phyloP scores from a whole-genome alignment of 1,140 invertebrate genomes.

The Pemphigus obesinymphae region DNA sequence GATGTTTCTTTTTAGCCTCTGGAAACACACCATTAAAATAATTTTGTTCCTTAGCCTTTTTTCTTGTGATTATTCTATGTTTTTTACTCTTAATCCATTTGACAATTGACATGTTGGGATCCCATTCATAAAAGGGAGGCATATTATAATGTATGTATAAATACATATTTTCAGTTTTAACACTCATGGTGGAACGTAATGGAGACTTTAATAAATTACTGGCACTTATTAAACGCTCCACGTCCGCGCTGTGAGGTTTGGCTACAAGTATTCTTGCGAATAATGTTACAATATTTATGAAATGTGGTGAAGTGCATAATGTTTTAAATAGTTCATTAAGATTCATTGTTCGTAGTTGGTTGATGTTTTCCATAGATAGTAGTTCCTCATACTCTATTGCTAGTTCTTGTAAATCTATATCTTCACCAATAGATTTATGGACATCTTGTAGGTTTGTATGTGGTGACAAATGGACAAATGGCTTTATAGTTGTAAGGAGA shows the following conservation, averaged over 20 bases:
- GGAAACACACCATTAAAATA: not conserved
- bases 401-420: not conserved
- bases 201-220: too few relatives aligned
- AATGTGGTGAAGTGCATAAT: too few relatives aligned
- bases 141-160: not conserved
- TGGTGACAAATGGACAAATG: too few relatives aligned
- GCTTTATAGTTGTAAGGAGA: too few relatives aligned
- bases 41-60: not conserved
- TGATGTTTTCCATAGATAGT: too few relatives aligned
- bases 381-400: too few relatives aligned
- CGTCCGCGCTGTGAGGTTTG: not conserved
- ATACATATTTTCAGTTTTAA: too few relatives aligned
- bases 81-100: not conserved
- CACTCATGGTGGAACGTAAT: too few relatives aligned
- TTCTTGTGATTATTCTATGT: not conserved
- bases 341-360: too few relatives aligned
- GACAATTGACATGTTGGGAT: not conserved
- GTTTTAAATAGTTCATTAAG: too few relatives aligned
- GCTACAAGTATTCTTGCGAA: not conserved
- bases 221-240: too few relatives aligned
- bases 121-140: not conserved
- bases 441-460: not conserved
- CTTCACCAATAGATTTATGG: not conserved
- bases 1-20: not conserved
- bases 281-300: not conserved